A percentile compares a stretch with the other conserved stretches of the same genome.
phyloP scores from a whole-genome alignment of 2,797 vertebrate genomes.

The Tarsius wallacei region DNA sequence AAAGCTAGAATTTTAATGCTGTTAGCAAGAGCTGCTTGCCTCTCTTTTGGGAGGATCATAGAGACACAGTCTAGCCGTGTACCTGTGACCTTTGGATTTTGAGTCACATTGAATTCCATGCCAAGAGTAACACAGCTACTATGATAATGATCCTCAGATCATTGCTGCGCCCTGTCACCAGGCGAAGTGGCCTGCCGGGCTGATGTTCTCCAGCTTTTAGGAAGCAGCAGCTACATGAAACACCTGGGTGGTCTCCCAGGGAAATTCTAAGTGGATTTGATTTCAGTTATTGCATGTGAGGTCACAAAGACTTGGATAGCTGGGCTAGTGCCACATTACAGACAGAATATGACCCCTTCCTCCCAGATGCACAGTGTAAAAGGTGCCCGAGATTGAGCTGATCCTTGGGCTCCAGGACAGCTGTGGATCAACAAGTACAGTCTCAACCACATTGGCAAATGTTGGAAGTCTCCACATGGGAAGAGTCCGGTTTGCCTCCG shows the following conservation, averaged over 20 bases:
- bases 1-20: background rate
- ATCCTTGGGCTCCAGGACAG: conserved; percentile 53
- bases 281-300: conserved; percentile 76
- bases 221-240: conserved; percentile 63
- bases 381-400: conserved; percentile 40
- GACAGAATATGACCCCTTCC: conserved; percentile 64
- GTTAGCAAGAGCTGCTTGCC: background rate
- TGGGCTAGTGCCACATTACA: conserved; percentile 53
- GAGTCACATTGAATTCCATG: conserved; percentile 41
- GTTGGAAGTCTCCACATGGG: background rate
- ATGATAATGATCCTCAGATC: conserved; percentile 27
- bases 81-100: conserved; percentile 36
- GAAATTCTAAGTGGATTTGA: conserved; percentile 55
- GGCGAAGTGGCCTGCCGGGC: conserved; percentile 24
- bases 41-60: conserved; percentile 10
- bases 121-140: conserved; percentile 21
- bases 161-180: background rate
- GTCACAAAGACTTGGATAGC: conserved; percentile 66
- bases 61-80: background rate
- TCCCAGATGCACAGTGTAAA: conserved; percentile 63
- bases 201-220: conserved; percentile 63
- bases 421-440: conserved; percentile 40
- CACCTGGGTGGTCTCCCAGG: conserved; percentile 74
- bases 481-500: background rate
- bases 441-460: conserved; percentile 41